phyloP scores from a whole-genome alignment of 2,797 vertebrate genomes.

The Myripristis jacobus region DNA sequence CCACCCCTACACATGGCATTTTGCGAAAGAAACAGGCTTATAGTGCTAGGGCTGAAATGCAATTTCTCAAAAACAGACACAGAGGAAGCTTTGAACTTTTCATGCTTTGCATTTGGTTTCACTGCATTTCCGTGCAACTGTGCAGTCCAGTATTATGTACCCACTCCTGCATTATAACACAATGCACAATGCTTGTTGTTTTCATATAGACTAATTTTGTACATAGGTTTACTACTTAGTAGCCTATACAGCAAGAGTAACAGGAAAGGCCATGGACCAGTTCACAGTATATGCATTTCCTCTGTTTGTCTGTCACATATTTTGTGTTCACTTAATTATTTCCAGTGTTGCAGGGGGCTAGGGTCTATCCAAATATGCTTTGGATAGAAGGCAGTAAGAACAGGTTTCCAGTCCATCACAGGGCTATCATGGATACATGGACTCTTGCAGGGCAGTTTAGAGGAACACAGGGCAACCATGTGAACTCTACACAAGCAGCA shows the following conservation, averaged over 20 bases:
- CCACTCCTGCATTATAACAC: constrained; percentile 32
- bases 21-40: constrained; percentile 9
- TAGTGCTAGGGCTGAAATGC: background rate
- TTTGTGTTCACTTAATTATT: background rate
- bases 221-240: too few relatives aligned
- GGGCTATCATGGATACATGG: too few relatives aligned
- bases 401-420: background rate
- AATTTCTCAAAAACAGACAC: background rate
- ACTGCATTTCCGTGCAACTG: constrained; percentile 1
- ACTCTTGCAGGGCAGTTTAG: too few relatives aligned
- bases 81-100: constrained; percentile 25
- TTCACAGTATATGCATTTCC: background rate
- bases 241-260: constrained; percentile 12
- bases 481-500: too few relatives aligned
- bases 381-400: background rate
- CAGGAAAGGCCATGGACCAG: constrained; percentile 16
- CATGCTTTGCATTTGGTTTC: background rate
- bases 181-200: constrained; percentile 24
- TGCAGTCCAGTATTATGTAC: constrained; percentile 22
- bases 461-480: too few relatives aligned
- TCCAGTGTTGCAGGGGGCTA: background rate
- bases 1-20: background rate
- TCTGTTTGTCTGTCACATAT: background rate
- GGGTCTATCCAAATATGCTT: background rate
- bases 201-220: constrained; percentile 12